phyloP scores from a whole-genome alignment of 2,888 invertebrate genomes.

The Ochropacha duplaris region DNA sequence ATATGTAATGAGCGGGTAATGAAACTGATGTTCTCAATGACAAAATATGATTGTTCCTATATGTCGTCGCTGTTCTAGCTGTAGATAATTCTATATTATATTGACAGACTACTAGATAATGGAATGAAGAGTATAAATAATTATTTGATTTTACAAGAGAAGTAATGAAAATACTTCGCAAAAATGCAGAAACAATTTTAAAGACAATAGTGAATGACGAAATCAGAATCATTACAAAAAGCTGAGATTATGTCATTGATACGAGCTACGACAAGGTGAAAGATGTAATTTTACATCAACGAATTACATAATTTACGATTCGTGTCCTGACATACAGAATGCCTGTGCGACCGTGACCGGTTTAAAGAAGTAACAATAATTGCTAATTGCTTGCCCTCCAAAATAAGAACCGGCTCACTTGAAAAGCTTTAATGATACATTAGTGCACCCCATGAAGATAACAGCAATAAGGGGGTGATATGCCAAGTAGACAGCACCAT shows the following conservation, averaged over 20 bases:
- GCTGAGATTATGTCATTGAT: not conserved
- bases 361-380: not conserved
- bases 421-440: slow-evolving; percentile 2
- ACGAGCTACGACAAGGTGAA: not conserved
- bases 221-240: not conserved
- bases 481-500: no score
- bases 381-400: not conserved
- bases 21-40: not conserved
- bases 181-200: no score
- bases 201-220: not conserved
- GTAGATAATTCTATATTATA: no score
- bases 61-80: no score
- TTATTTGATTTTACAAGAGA: no score
- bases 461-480: not conserved
- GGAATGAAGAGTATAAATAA: no score
- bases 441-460: not conserved
- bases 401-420: not conserved
- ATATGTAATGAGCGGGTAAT: not conserved
- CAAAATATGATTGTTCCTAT: not conserved
- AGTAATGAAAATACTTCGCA: no score
- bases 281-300: not conserved
- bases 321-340: not conserved
- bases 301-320: not conserved
- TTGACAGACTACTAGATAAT: no score
- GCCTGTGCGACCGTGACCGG: not conserved